Conservation (phyloP, 2,797 vertebrate species). For the Rhinogobio ventralis region DNA sequence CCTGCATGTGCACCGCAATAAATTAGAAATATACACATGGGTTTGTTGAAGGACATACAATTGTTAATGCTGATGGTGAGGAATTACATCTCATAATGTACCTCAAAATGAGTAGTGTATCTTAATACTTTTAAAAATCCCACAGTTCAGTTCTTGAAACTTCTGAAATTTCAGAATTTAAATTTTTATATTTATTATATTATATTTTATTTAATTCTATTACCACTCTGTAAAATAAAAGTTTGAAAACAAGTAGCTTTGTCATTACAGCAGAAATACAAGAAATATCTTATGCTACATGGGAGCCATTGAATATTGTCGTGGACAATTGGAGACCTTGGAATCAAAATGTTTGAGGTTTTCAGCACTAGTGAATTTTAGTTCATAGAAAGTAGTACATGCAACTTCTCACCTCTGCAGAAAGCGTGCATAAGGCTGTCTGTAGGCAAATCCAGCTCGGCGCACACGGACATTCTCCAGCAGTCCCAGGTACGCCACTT, state of each 20-base stretch:
- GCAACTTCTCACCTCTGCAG: constrained; percentile 81
- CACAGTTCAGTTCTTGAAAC: no score
- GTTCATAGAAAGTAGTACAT: no score
- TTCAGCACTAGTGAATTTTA: not conserved
- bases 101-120: no score
- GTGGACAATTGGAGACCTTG: not conserved
- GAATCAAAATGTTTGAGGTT: not conserved
- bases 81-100: no score
- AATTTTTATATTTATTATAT: no score
- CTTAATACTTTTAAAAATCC: no score
- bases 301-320: not conserved
- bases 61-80: no score
- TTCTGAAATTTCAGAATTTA: no score
- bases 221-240: not conserved
- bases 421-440: constrained; percentile 89
- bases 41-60: no score
- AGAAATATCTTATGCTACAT: not conserved
- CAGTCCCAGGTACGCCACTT: constrained; percentile 92
- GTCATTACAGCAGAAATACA: not conserved
- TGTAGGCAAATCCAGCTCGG: constrained; percentile 90
- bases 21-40: no score
- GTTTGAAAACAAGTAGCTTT: not conserved
- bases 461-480: constrained; percentile 93
- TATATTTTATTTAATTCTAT: not conserved
- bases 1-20: no score